Percentiles rank a stretch among this genome's conserved stretches.
Conservation (phyloP, 1,140 invertebrate genomes). For the Globodera rostochiensis region DNA sequence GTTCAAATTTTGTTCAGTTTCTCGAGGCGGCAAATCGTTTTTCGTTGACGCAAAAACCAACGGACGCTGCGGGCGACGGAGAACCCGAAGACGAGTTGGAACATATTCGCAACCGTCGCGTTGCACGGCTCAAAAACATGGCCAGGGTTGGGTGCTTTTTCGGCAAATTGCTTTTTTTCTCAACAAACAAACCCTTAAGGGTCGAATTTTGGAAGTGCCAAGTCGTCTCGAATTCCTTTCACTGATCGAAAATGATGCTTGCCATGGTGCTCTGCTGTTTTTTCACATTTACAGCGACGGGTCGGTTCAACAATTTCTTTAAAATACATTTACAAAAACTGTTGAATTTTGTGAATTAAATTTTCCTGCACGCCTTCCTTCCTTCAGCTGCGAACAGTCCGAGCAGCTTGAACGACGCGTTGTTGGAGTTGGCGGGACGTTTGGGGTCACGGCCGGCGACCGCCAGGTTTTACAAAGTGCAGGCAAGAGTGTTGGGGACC, state of each 20-base stretch:
- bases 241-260: slow-evolving; percentile 36
- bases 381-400: slow-evolving; percentile 22
- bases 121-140: slow-evolving; percentile 39
- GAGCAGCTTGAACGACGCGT: slow-evolving; percentile 43
- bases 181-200: background rate
- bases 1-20: slow-evolving; percentile 33
- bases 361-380: background rate
- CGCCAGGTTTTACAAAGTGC: slow-evolving; percentile 48
- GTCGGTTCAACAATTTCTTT: background rate
- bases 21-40: slow-evolving; percentile 49
- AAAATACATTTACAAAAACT: no score
- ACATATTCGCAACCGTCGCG: slow-evolving; percentile 35
- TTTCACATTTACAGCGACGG: slow-evolving; percentile 52
- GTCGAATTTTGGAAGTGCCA: slow-evolving; percentile 38
- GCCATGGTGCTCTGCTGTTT: slow-evolving; percentile 8
- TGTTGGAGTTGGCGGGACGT: slow-evolving; percentile 40
- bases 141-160: slow-evolving; percentile 15
- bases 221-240: slow-evolving; percentile 41
- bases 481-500: slow-evolving; percentile 43
- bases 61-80: slow-evolving; percentile 33
- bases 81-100: slow-evolving; percentile 46
- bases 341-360: no score
- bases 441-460: slow-evolving; percentile 14
- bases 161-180: background rate
- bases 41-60: slow-evolving; percentile 27